These are phyloP conservation scores for Xiphorhynchus erythropygius DNA, from an alignment of 2,797 vertebrate genomes.

Conservation along the genomic window DNA sequence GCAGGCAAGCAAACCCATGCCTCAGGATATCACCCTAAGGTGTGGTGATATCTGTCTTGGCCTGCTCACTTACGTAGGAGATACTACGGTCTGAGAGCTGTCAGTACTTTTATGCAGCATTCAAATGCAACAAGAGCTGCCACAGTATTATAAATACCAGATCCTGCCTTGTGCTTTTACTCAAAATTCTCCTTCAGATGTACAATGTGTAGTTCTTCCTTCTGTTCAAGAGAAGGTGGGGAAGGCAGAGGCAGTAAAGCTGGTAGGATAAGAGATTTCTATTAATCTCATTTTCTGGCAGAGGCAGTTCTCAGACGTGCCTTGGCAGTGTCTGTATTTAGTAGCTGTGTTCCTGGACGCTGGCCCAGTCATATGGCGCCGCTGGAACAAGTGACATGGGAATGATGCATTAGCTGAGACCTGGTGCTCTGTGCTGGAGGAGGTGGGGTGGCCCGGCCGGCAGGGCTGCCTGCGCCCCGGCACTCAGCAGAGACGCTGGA, in stretches of 20 bases:
- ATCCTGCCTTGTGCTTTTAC: not conserved
- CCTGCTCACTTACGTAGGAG: not conserved
- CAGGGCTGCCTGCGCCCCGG: rapidly evolving
- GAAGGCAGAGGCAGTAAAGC: not conserved
- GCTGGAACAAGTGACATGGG: constrained; percentile 35
- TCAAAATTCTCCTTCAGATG: not conserved
- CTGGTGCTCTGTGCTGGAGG: not conserved
- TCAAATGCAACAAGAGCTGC: not conserved
- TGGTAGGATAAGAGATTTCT: not conserved
- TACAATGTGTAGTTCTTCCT: not conserved
- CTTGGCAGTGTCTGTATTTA: constrained; percentile 48
- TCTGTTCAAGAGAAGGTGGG: not conserved
- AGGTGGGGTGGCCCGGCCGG: not conserved
- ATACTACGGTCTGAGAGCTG: not conserved
- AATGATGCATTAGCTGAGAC: not conserved
- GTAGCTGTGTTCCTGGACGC: constrained; percentile 38
- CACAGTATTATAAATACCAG: not conserved
- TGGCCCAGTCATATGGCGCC: constrained; percentile 31
- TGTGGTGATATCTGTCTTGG: not conserved
- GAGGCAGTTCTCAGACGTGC: constrained; percentile 27
- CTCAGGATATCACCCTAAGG: not conserved
- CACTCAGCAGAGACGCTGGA: rapidly evolving
- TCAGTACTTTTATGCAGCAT: not conserved
- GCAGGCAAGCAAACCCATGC: not conserved
- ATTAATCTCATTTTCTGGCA: constrained; percentile 5